Conservation (phyloP, 2,888 invertebrate genomes). For the Branchipolynoe longqiensis region DNA sequence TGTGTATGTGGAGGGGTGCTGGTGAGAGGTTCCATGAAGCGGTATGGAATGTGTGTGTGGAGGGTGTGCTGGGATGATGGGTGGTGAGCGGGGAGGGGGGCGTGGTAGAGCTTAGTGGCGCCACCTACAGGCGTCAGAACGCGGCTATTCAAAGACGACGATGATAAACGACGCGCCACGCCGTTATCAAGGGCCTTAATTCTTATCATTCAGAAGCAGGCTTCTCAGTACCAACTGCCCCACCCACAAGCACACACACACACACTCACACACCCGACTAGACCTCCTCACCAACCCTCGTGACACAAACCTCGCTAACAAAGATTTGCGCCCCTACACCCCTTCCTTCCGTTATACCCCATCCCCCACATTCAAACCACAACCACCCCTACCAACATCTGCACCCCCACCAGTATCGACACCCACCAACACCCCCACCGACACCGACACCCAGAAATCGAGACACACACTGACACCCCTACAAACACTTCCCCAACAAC, state of each 20-base stretch:
- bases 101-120: not conserved
- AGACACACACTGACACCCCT: too few species aligned
- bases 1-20: too few species aligned
- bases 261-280: not conserved
- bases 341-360: not conserved
- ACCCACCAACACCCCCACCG: too few species aligned
- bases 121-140: not conserved
- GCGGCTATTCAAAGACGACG: slow-evolving; percentile 19
- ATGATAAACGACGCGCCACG: slow-evolving; percentile 25
- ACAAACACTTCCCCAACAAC: too few species aligned
- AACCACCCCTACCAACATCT: too few species aligned
- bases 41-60: too few species aligned
- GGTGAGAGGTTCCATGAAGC: too few species aligned
- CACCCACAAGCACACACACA: not conserved
- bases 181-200: slow-evolving; percentile 13
- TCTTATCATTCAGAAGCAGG: slow-evolving; percentile 48
- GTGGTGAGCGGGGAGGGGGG: not conserved
- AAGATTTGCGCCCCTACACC: slow-evolving; percentile 1
- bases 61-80: not conserved
- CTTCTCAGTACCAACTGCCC: not conserved
- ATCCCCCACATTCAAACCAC: not conserved
- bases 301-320: slow-evolving; percentile 25
- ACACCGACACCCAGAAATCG: too few species aligned
- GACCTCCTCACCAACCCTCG: too few species aligned
- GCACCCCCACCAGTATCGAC: too few species aligned